Conservation (phyloP, 2,797 vertebrate species). For the Rhinichthys osculus region DNA sequence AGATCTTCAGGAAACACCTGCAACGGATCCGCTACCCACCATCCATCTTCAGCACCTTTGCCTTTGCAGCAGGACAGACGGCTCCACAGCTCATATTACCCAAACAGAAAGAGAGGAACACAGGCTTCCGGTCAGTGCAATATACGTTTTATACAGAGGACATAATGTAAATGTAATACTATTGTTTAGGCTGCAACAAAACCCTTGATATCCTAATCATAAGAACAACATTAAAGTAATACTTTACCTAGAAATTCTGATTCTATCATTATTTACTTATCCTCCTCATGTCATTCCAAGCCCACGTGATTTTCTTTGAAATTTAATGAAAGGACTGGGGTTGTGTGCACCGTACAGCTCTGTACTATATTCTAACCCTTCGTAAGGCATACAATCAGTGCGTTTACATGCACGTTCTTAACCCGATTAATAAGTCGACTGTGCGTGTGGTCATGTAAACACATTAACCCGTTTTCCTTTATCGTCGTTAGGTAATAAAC, state of each 20-base stretch:
- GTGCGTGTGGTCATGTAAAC: no score
- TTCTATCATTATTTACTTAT: neutral
- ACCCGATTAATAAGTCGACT: no score
- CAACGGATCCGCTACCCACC: slow-evolving; percentile 96
- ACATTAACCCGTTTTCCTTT: no score
- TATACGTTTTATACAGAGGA: neutral
- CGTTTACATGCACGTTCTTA: neutral
- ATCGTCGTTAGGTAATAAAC: no score
- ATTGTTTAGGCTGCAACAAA: neutral
- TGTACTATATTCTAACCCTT: neutral
- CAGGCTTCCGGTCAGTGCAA: slow-evolving; percentile 88
- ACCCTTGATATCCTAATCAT: neutral
- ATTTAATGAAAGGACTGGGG: neutral
- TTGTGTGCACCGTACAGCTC: no score
- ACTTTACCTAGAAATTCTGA: neutral
- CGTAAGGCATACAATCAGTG: neutral
- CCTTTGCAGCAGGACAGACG: slow-evolving; percentile 93
- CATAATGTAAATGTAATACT: neutral
- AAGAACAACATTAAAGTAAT: neutral
- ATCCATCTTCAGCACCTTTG: slow-evolving; percentile 95
- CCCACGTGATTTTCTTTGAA: neutral
- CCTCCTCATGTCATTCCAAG: neutral
- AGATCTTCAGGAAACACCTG: slow-evolving; percentile 96
- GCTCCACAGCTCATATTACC: slow-evolving; percentile 91
- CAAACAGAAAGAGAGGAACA: slow-evolving; percentile 98